Conservation (phyloP, 2,113 vertebrate species). For the Ptilonorhynchus violaceus region DNA sequence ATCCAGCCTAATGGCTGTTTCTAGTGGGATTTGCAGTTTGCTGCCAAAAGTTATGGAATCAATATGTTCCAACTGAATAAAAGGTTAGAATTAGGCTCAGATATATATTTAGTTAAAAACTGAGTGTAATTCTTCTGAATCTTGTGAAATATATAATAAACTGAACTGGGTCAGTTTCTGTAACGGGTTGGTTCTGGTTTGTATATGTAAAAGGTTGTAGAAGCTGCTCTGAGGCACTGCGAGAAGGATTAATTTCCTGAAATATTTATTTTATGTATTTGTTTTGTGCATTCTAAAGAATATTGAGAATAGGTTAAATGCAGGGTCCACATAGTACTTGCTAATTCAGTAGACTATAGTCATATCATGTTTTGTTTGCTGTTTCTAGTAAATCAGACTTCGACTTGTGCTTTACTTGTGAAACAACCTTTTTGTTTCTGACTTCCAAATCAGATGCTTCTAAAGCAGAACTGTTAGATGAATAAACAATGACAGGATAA, state of each 20-base stretch:
- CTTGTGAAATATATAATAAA: background rate
- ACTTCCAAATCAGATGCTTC: background rate
- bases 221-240: rapidly evolving
- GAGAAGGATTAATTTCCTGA: background rate
- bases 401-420: background rate
- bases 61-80: background rate
- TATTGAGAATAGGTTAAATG: background rate
- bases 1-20: background rate
- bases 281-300: background rate
- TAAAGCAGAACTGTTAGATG: background rate
- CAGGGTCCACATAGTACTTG: background rate
- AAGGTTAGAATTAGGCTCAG: background rate
- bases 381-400: background rate
- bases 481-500: background rate
- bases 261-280: background rate
- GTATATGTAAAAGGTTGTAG: background rate
- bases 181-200: background rate
- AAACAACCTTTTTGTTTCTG: background rate
- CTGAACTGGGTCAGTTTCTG: background rate
- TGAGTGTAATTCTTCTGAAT: background rate
- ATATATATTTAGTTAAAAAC: background rate
- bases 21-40: background rate
- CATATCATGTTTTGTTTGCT: background rate
- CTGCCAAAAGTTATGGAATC: background rate
- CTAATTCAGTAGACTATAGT: background rate